Evolutionary conservation across 2,797 vertebrate genomes (phyloP).

Genomic region (Anomalospiza imberbis): DNA sequence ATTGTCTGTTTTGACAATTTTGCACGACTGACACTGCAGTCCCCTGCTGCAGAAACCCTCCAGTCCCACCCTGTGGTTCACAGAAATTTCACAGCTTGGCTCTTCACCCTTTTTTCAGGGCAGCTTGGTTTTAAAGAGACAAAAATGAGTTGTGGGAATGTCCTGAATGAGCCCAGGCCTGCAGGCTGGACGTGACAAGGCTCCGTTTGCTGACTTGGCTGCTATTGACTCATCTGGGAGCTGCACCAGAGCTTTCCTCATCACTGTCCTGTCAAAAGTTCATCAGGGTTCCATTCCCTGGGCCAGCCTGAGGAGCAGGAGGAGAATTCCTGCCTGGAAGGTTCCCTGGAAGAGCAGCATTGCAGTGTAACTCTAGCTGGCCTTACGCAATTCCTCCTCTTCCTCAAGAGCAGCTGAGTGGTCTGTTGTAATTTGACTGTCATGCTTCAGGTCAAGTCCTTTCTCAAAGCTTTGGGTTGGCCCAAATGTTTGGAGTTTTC

Average conservation of each 20-base stretch:
- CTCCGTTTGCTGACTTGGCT: neutral
- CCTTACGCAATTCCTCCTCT: neutral
- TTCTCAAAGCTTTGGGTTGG: neutral
- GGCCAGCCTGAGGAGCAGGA: neutral
- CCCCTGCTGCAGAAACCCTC: too few species aligned
- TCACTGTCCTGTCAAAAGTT: neutral
- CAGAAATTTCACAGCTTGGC: neutral
- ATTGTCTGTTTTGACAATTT: neutral
- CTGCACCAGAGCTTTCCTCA: neutral
- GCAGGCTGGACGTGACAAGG: neutral
- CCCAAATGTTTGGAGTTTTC: neutral
- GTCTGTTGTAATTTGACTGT: neutral
- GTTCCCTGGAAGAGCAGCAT: neutral
- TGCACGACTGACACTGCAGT: fast-evolving
- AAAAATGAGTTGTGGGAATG: neutral
- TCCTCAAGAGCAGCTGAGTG: constrained; percentile 30
- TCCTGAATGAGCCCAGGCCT: neutral
- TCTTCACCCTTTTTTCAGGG: neutral
- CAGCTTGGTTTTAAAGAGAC: neutral
- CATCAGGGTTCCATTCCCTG: neutral
- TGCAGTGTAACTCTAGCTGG: neutral
- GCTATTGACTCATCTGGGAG: neutral
- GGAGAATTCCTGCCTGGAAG: constrained; percentile 9
- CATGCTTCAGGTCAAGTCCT: neutral
- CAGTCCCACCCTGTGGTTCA: fast-evolving